phyloP scores from a whole-genome alignment of 2,888 invertebrate species.

The Dasypolia templi region DNA sequence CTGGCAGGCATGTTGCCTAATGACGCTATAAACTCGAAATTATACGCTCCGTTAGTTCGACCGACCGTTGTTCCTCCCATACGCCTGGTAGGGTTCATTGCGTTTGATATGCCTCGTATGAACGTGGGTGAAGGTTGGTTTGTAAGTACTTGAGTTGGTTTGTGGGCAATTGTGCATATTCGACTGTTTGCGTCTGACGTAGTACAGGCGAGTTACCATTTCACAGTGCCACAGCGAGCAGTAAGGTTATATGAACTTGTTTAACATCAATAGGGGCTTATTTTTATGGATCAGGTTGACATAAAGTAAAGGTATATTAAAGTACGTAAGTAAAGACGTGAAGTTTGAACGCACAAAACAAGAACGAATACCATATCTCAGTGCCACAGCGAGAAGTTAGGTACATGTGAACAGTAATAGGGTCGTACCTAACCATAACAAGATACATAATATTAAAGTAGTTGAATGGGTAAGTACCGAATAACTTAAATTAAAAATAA shows the following conservation, averaged over 20 bases:
- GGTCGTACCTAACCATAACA: neutral
- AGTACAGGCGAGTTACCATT: neutral
- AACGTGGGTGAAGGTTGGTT: slow-evolving; percentile 41
- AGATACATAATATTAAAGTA: neutral
- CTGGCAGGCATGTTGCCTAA: slow-evolving; percentile 80
- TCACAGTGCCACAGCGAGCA: no score
- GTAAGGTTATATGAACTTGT: neutral
- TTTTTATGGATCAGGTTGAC: neutral
- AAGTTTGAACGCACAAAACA: neutral
- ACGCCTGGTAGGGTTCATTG: slow-evolving; percentile 70
- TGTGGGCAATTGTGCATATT: neutral
- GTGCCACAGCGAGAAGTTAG: neutral
- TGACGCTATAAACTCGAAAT: slow-evolving; percentile 87
- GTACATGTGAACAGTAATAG: neutral
- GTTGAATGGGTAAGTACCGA: neutral
- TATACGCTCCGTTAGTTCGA: slow-evolving; percentile 83
- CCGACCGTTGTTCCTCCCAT: slow-evolving; percentile 78
- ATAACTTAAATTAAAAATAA: neutral
- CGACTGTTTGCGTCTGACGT: neutral
- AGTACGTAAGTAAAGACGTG: neutral
- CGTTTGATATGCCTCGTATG: slow-evolving; percentile 58
- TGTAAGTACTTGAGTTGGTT: slow-evolving; percentile 20
- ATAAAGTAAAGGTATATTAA: no score
- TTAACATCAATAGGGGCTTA: neutral
- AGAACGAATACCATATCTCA: neutral